Percentiles rank a stretch among this genome's conserved stretches.
Conservation (phyloP, 2,113 vertebrate species). For the Scatophagus argus region DNA sequence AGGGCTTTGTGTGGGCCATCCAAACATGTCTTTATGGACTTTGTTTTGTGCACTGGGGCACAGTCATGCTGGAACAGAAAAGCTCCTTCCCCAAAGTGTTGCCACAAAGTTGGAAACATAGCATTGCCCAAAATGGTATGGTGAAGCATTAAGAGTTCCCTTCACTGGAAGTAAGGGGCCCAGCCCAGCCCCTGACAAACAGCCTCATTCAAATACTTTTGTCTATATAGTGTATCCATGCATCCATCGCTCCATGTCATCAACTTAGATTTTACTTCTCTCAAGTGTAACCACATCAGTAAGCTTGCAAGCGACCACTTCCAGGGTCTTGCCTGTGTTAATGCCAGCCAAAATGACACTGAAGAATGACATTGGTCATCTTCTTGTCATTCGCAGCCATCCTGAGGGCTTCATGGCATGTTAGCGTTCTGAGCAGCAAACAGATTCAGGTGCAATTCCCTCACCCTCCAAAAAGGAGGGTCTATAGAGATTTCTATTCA, state of each 20-base stretch:
- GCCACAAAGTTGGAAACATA: too few relatives aligned
- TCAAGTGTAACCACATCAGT: neutral
- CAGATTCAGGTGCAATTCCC: neutral
- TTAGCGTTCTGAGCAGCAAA: neutral
- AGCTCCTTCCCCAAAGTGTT: too few relatives aligned
- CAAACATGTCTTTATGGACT: too few relatives aligned
- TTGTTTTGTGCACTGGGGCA: too few relatives aligned
- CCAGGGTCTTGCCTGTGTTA: neutral
- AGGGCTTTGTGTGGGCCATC: too few relatives aligned
- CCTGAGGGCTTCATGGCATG: neutral
- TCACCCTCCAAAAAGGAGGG: neutral
- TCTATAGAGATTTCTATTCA: neutral
- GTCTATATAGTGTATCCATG: too few relatives aligned
- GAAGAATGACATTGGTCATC: neutral
- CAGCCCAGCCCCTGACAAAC: too few relatives aligned
- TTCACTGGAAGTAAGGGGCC: too few relatives aligned
- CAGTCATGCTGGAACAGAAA: too few relatives aligned
- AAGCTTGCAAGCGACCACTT: neutral
- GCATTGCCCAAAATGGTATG: too few relatives aligned
- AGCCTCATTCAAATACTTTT: too few relatives aligned
- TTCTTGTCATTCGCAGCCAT: neutral
- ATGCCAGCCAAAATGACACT: conserved; percentile 1
- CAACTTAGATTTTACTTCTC: neutral
- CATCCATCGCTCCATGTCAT: conserved; percentile 1
- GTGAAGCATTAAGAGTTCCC: too few relatives aligned